Base-by-base conservation (phyloP, 1,140 invertebrate genomes). In the Lordiphosa clarofinis region DNA sequence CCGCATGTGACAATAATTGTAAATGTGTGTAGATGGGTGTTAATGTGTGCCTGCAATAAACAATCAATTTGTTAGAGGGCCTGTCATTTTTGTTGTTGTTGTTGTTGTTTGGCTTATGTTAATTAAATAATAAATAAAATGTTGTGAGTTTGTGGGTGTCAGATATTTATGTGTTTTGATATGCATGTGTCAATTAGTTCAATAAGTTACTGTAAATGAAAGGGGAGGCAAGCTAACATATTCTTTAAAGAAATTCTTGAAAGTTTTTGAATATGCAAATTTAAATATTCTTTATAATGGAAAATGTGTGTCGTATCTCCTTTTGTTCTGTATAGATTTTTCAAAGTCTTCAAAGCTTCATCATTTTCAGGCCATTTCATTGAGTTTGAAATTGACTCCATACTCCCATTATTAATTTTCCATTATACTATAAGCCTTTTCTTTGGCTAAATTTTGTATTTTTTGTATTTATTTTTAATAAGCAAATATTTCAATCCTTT, bases 51-150 rank as follows among this genome's bases (percentile, higher is more conserved):
- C 13, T n/a, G 73, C 75, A 82, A 79, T 82, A 79, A 82, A 79
- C 75, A 79, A 79, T 79, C 75, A 79, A 79, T 79, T 79, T 81
- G 76, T 63, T 75, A 13, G 56, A 38, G 57, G 58, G 54, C 37
- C 40, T 46, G 54, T 53, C 73, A 58, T 68, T 57, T 68, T 31
- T 3, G 39, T 36, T 54, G 39, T 58, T 36, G n/a, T 31, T 3
- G 39, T 36, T 54, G 13, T 62, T 28, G 38, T 57, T 46, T 67
- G 58, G 28, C 57, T 76, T 76, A 81, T 82, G 75, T 46, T 81
- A 81, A 81, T 81, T 81, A 81, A 81, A 81, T 81, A 74, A 75
- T 82, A 82, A 75, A 81, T 75, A 82, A 60, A 68, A 56, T 43
- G 40, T 54, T 44, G 38, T 35, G 21, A 5, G 21, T 24, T 4